Evolutionary conservation across 2,113 vertebrate species (phyloP), one percentile per base, ranked within the genome.

Genomic region (Forbesichthys papilliferus): DNA sequence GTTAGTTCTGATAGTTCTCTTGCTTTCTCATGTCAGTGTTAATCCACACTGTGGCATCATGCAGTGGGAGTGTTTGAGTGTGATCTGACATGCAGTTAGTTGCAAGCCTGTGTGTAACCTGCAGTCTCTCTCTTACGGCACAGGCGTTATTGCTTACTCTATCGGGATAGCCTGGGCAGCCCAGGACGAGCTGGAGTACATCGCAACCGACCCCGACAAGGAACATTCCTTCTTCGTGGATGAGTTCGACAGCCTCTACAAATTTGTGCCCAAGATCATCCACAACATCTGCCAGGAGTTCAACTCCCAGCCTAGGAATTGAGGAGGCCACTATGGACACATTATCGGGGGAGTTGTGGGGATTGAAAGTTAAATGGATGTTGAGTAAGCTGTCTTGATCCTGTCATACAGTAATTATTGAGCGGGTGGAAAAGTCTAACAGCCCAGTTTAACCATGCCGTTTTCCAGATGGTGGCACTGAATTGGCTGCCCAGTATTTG

Each of bases 151-250:
- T 61, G 95, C 95, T 33, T 99, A 99, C 48, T 95, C 98, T 0
- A 42, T 99, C 0, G 98, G 98, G 42, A 91, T 99, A 3, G 95
- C 94, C 1, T 99, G 98, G 98, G 98, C 98, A 0, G 96, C 95
- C 12, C 95, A 95, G 81, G 98, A 99, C 0, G 98, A 99, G 82
- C 92, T 99, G 75, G 96, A 98, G 84, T 91, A 95, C 89, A 98
- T 99, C 0, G 98, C 98, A 79, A 96, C 95, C 0, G 95, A 98
- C 75, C 97, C 98, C 0, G 93, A 95, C 87, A 94, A 90, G 66
- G 96, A 99, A 7, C 98, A 99, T 78, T 94, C 96, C 72, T 98
- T 98, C 92, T 99, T 99, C 0, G 96, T 98, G 80, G 96, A 99
- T 4, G 98, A 99, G 80, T 99, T 99, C 59, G 97, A 99, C 88